Conservation (phyloP, 2,113 vertebrate species). For the Tursiops truncatus region DNA sequence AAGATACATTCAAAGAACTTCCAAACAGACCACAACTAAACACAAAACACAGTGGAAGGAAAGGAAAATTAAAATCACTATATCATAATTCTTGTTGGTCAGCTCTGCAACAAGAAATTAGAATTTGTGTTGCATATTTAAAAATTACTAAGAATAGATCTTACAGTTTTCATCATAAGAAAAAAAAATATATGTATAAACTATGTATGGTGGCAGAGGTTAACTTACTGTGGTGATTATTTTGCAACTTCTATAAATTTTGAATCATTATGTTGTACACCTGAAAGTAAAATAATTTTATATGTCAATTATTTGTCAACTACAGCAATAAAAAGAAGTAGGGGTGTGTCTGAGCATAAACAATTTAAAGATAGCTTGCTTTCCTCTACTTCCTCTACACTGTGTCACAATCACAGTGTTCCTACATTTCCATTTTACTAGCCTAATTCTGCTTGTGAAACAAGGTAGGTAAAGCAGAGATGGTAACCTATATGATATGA, state of each 20-base stretch:
- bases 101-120: not conserved
- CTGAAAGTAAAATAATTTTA: not conserved
- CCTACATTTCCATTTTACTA: not conserved
- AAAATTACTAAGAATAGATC: not conserved
- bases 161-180: not conserved
- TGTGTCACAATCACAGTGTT: not conserved
- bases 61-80: not conserved
- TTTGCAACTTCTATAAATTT: not conserved
- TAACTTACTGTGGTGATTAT: not conserved
- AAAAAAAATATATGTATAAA: not conserved
- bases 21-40: not conserved
- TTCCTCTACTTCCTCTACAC: not conserved
- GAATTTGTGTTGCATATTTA: not conserved
- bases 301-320: not conserved
- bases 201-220: not conserved
- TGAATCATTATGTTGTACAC: not conserved
- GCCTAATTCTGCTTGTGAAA: not conserved
- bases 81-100: not conserved
- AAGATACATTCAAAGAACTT: not conserved
- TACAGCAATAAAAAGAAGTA: not conserved
- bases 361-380: not conserved
- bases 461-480: not conserved
- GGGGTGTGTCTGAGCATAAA: not conserved
- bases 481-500: not conserved
- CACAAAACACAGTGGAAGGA: not conserved